Conservation (phyloP, 2,113 vertebrate species). For the Aplodontia rufa region DNA sequence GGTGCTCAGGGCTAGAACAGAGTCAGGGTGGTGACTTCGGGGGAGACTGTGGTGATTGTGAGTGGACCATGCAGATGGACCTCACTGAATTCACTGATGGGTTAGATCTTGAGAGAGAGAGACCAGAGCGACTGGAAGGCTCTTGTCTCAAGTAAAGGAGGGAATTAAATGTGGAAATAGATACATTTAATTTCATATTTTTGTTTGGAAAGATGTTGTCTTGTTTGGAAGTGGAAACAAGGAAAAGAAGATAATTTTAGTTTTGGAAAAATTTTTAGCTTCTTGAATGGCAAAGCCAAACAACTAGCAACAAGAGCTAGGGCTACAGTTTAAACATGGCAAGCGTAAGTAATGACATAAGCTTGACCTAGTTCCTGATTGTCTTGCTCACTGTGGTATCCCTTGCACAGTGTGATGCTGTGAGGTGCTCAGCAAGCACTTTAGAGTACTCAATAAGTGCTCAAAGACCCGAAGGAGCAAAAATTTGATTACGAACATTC, state of each 20-base stretch:
- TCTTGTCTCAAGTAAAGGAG: background rate
- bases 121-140: background rate
- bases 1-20: background rate
- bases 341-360: background rate
- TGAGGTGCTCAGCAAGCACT: background rate
- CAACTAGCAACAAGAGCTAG: background rate
- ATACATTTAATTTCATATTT: background rate
- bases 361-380: background rate
- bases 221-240: background rate
- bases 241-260: background rate
- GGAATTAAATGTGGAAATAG: background rate
- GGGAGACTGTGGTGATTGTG: background rate
- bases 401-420: background rate
- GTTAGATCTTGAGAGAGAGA: background rate
- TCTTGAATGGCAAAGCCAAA: background rate
- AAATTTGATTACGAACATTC: background rate
- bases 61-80: background rate
- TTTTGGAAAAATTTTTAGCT: background rate
- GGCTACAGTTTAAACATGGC: background rate
- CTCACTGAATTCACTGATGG: background rate
- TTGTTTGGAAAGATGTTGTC: background rate
- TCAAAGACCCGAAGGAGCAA: background rate
- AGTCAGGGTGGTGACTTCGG: background rate
- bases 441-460: background rate
- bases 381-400: background rate